A percentile compares a stretch with the other conserved stretches of the same genome.
phyloP scores from a whole-genome alignment of 2,113 vertebrate genomes.

The Apodemus sylvaticus region DNA sequence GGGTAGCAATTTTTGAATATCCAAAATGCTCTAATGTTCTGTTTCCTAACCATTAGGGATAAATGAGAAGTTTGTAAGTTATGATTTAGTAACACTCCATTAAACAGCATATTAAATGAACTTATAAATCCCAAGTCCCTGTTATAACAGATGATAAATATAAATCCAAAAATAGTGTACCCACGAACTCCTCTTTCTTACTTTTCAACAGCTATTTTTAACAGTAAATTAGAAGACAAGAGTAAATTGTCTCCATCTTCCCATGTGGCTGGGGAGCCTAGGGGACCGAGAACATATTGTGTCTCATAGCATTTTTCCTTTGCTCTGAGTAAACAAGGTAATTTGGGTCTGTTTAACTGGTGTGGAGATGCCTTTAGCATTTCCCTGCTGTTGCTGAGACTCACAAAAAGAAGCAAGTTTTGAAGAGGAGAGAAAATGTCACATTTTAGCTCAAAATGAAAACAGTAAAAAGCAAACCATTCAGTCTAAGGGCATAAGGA shows the following conservation, averaged over 20 bases:
- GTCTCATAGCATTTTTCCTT: background rate
- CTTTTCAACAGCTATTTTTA: slow-evolving; percentile 40
- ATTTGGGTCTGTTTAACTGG: slow-evolving; percentile 25
- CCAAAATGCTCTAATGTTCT: background rate
- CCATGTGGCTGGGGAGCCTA: background rate
- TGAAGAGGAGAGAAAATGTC: background rate
- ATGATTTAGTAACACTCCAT: slow-evolving; percentile 32
- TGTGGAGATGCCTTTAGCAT: slow-evolving; percentile 15
- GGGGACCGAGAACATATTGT: background rate
- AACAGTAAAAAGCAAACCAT: slow-evolving; percentile 11
- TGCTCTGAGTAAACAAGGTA: background rate
- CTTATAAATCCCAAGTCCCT: slow-evolving; percentile 48
- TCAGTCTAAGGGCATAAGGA: background rate
- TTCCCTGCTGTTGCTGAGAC: background rate
- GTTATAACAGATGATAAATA: slow-evolving; percentile 38
- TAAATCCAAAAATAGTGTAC: slow-evolving; percentile 7
- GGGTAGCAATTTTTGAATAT: background rate
- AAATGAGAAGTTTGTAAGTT: slow-evolving; percentile 10
- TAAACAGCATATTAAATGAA: slow-evolving; percentile 47
- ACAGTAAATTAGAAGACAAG: slow-evolving; percentile 39
- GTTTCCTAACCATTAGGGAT: background rate
- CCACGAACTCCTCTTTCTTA: slow-evolving; percentile 22
- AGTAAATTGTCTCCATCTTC: background rate
- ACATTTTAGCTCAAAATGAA: slow-evolving; percentile 51
- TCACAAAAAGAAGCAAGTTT: background rate